Percentiles rank a stretch among this genome's conserved stretches.
These are phyloP conservation scores for Trissonchulus sp. DNA, from an alignment of 2,888 invertebrate genomes.

Conservation along the genomic window DNA sequence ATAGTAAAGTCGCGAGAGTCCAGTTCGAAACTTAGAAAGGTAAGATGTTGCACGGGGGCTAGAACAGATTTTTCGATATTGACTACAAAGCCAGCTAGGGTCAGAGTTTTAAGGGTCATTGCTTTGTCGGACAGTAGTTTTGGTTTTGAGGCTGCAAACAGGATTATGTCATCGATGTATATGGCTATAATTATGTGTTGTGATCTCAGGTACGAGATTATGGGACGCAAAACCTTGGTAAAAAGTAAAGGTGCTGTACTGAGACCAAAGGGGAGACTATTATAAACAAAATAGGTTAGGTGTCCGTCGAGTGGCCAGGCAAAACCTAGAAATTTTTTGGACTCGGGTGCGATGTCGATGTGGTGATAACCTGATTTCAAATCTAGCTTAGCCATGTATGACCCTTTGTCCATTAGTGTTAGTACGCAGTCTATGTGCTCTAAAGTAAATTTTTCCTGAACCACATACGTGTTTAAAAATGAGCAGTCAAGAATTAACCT, in stretches of 20 bases:
- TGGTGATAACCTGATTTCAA: conserved; percentile 1
- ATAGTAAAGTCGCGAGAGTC: no score
- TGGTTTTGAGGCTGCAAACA: neutral
- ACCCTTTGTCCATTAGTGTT: neutral
- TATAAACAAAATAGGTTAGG: neutral
- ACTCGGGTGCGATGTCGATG: neutral
- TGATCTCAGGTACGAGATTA: neutral
- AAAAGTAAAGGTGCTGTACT: neutral
- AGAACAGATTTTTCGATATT: no score
- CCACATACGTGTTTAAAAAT: neutral
- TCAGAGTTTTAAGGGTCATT: no score
- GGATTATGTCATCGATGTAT: neutral
- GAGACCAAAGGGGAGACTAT: neutral
- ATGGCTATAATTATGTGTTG: neutral
- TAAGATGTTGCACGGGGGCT: no score
- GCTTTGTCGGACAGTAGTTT: neutral
- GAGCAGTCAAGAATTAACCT: neutral
- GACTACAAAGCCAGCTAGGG: no score
- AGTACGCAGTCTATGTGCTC: neutral
- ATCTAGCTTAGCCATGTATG: neutral
- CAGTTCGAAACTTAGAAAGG: no score
- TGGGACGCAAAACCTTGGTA: neutral
- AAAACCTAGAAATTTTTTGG: neutral
- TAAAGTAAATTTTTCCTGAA: neutral
- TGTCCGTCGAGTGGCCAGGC: neutral